Evolutionary conservation across 2,797 vertebrate genomes (phyloP), one percentile per base, ranked within the genome.

Genomic region (Furcifer pardalis): DNA sequence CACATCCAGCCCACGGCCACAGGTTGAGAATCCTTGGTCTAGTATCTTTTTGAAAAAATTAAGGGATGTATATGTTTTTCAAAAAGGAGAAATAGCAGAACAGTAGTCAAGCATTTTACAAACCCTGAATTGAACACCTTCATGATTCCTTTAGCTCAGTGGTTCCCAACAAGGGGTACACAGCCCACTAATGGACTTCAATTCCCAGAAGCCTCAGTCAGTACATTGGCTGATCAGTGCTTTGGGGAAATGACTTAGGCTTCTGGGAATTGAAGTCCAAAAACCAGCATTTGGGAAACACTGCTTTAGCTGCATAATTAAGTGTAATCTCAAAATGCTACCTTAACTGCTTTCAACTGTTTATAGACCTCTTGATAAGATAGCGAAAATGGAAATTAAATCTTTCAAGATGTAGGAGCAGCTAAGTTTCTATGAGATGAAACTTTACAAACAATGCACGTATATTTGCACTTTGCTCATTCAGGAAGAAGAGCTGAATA

Each of bases 241-340:
- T n/a, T n/a, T n/a, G n/a, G n/a, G n/a, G n/a, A n/a, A n/a, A n/a
- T n/a, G n/a, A n/a, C n/a, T n/a, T n/a, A n/a, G n/a, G n/a, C n/a
- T n/a, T n/a, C n/a, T n/a, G n/a, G n/a, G n/a, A n/a, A n/a, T n/a
- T n/a, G n/a, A n/a, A n/a, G n/a, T n/a, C n/a, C n/a, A n/a, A n/a
- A n/a, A n/a, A n/a, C n/a, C n/a, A n/a, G n/a, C n/a, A n/a, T n/a
- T n/a, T n/a, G n/a, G n/a, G n/a, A n/a, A n/a, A n/a, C n/a, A n/a
- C n/a, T n/a, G n/a, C 90, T 82, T 95, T 84, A 78, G 85, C 89
- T 94, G 86, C 86, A 89, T 95, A 95, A 96, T 94, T 94, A 95
- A 94, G 88, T 76, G 86, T 90, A 92, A 94, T 94, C 27, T 66
- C 75, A 86, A 92, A 94, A 85, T 56, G 66, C 79, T 85, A 15